Conservation (phyloP, 1,140 invertebrate species). For the Drosophila nikananu region DNA sequence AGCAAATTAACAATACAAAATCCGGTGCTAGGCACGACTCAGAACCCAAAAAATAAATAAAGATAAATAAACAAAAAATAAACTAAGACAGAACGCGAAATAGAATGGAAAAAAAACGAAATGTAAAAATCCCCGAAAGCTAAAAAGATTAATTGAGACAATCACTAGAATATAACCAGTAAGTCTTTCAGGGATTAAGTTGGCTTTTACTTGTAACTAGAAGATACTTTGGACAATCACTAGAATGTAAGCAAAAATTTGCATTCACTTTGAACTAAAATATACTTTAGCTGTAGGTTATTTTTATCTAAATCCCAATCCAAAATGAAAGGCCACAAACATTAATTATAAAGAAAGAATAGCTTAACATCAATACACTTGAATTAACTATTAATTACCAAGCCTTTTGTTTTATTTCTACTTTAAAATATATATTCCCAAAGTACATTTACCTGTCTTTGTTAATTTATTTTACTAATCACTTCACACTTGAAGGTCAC, state of each 20-base stretch:
- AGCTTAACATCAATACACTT: neutral
- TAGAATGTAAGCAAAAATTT: too few relatives aligned
- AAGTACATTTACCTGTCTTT: neutral
- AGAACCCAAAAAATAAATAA: conserved; percentile 19
- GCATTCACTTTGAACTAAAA: conserved; percentile 20
- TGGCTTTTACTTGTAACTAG: conserved; percentile 22
- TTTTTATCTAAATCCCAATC: neutral
- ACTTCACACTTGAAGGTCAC: conserved; percentile 18
- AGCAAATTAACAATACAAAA: conserved; percentile 21
- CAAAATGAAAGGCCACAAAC: neutral
- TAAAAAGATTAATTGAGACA: conserved; percentile 29
- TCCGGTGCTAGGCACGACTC: conserved; percentile 35
- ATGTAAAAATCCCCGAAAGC: conserved; percentile 27
- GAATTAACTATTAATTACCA: neutral
- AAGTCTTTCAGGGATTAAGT: neutral
- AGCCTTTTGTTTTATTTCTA: neutral
- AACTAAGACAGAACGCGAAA: conserved; percentile 22
- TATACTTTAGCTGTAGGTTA: too few relatives aligned
- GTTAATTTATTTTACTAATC: conserved; percentile 5
- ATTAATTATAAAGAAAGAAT: neutral
- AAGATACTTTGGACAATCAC: too few relatives aligned
- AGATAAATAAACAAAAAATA: conserved; percentile 1
- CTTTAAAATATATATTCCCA: neutral
- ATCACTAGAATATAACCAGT: neutral
- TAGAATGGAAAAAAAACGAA: conserved; percentile 25